Evolutionary conservation across 2,797 vertebrate species (phyloP), one percentile per base, ranked within the genome.

Genomic region (Linurgus olivaceus): DNA sequence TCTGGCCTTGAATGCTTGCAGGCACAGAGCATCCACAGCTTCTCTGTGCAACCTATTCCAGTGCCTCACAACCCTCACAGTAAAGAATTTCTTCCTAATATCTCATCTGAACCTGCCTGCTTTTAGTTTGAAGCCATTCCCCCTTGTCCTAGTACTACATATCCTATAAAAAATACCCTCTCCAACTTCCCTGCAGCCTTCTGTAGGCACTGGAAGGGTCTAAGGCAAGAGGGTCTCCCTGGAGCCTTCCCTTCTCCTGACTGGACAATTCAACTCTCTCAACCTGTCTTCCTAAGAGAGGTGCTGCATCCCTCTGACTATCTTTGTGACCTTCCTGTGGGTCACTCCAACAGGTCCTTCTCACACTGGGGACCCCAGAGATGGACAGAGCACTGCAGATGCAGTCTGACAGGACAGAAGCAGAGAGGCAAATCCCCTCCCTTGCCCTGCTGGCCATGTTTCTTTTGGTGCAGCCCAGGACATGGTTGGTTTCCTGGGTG

Each of bases 361-460:
- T 51, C 11, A 5, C 20, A 33, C 18, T 52, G 66, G 18, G 17
- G 29, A 52, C 6, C 18, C 18, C 38, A 58, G 29, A 28, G 8
- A 6, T 8, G 15, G 25, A 51, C 26, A 37, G 38, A 52, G 33
- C 35, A 45, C 25, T 8, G 17, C 33, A 58, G 33, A 15, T 24
- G 29, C 17, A 44, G 17, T 44, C 50, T 70, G 28, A 51, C 0
- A 0, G 5, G 58, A 71, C 5, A 51, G n/a, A 29, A 45, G 38
- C 33, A 63, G 57, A 57, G 65, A 0, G 0, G 12, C 9, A 77
- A 58, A 83, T 31, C 17, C 40, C 8, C 15, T 33, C 33, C 25
- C 17, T 40, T 0, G 0, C 18, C 29, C 15, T 47, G 44, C 29
- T 40, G 72, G 25, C 33, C 29, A 17, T 9, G 17, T 13, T 77